These are phyloP conservation scores for Phrynocephalus versicolor DNA, from an alignment of 2,113 vertebrate genomes.

Conservation along the genomic window DNA sequence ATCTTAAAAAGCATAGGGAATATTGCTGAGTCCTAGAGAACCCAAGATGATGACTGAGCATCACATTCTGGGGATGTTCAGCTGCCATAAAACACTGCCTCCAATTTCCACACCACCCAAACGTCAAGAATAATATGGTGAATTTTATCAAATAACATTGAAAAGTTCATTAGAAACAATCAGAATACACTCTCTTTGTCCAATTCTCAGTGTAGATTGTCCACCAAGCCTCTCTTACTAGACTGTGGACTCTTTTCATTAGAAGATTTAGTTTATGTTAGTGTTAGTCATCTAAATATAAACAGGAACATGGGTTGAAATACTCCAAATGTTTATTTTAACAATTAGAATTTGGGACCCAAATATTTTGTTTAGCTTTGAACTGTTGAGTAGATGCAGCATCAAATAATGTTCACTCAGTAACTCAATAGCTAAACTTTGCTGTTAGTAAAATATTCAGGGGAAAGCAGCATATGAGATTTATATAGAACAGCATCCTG, in stretches of 20 bases:
- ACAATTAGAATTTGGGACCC: background rate
- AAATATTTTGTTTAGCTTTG: background rate
- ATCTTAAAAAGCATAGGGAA: too few relatives aligned
- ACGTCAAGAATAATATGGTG: too few relatives aligned
- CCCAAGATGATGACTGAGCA: too few relatives aligned
- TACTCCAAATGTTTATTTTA: background rate
- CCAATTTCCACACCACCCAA: too few relatives aligned
- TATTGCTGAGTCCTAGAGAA: too few relatives aligned
- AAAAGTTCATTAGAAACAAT: too few relatives aligned
- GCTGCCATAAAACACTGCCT: too few relatives aligned
- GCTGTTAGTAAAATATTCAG: constrained; percentile 23
- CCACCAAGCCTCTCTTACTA: background rate
- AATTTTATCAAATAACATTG: too few relatives aligned
- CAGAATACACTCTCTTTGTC: too few relatives aligned
- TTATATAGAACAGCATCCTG: background rate
- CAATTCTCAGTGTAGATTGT: too few relatives aligned
- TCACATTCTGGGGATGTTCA: too few relatives aligned
- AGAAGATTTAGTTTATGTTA: background rate
- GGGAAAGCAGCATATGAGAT: background rate
- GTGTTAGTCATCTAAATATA: background rate
- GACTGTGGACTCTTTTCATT: background rate
- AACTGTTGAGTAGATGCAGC: background rate
- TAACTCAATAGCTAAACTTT: background rate
- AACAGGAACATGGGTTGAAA: background rate
- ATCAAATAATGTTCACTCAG: background rate